phyloP scores from a whole-genome alignment of 1,140 invertebrate species.

The Copidosoma floridanum region DNA sequence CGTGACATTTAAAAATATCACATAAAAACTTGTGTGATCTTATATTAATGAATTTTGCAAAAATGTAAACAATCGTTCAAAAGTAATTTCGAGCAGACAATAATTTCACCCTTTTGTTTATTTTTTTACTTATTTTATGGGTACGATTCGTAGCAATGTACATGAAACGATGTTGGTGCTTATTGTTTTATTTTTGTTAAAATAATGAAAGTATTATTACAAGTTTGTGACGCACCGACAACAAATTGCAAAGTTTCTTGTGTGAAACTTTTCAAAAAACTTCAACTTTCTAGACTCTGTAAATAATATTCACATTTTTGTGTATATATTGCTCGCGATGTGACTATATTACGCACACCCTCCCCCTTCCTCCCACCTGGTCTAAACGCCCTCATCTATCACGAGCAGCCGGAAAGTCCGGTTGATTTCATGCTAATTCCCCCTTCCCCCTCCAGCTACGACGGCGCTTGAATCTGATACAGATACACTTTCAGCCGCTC shows the following conservation, averaged over 20 bases:
- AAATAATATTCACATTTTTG: constrained; percentile 26
- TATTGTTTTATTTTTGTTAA: constrained; percentile 3
- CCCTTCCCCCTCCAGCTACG: not conserved
- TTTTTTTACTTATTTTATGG: no score
- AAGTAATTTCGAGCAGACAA: constrained; percentile 17
- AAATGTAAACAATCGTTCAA: constrained; percentile 19
- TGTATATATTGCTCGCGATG: no score
- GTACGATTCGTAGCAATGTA: no score
- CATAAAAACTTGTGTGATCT: constrained; percentile 33
- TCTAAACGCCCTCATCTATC: constrained; percentile 4
- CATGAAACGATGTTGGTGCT: constrained; percentile 15
- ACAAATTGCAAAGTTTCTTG: constrained; percentile 14
- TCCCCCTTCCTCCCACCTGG: not conserved
- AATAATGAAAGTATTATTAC: constrained; percentile 26
- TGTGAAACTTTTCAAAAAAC: constrained; percentile 11
- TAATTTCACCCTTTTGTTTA: constrained; percentile 4
- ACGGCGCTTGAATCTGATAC: no score
- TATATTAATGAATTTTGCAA: constrained; percentile 26
- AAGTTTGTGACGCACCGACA: constrained; percentile 22
- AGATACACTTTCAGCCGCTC: constrained; percentile 10
- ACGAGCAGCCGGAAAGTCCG: constrained; percentile 6
- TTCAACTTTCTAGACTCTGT: constrained; percentile 12
- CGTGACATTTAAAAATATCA: no score
- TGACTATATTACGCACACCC: no score
- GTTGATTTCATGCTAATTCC: constrained; percentile 24